A percentile compares a stretch with the other conserved stretches of the same genome.
Conservation (phyloP, 2,797 vertebrate species). For the Falco berigora region DNA sequence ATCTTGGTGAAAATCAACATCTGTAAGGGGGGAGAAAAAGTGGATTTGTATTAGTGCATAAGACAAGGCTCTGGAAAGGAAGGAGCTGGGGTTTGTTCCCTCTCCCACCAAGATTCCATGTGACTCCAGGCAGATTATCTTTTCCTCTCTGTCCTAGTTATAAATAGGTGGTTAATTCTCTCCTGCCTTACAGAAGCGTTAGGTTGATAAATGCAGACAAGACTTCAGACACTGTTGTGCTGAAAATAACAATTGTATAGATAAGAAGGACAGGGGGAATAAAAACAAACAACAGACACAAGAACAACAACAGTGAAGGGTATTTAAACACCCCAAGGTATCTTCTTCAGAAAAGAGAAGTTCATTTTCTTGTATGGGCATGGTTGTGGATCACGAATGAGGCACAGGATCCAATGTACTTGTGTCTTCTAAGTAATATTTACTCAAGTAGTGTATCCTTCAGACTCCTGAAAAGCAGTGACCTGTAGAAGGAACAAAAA, state of each 20-base stretch:
- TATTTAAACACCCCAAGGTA: neutral
- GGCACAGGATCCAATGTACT: neutral
- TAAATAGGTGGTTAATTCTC: neutral
- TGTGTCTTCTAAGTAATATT: neutral
- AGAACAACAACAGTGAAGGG: neutral
- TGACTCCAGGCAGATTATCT: neutral
- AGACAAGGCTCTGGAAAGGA: neutral
- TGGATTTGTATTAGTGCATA: neutral
- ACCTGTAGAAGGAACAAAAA: neutral
- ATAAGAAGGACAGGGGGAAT: fast-evolving
- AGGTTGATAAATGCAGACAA: neutral
- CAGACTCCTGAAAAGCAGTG: neutral
- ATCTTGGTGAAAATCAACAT: conserved; percentile 69
- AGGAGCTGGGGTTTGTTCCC: neutral
- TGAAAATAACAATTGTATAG: neutral
- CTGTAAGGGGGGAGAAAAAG: conserved; percentile 59
- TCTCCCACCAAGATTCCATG: neutral
- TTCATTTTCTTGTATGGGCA: neutral
- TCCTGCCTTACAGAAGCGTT: neutral
- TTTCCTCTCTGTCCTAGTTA: neutral
- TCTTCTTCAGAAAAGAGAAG: neutral
- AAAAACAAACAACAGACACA: neutral
- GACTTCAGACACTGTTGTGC: neutral
- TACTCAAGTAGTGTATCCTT: neutral
- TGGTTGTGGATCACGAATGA: neutral